phyloP scores from a whole-genome alignment of 1,140 invertebrate species.

The Holotrichia oblita region DNA sequence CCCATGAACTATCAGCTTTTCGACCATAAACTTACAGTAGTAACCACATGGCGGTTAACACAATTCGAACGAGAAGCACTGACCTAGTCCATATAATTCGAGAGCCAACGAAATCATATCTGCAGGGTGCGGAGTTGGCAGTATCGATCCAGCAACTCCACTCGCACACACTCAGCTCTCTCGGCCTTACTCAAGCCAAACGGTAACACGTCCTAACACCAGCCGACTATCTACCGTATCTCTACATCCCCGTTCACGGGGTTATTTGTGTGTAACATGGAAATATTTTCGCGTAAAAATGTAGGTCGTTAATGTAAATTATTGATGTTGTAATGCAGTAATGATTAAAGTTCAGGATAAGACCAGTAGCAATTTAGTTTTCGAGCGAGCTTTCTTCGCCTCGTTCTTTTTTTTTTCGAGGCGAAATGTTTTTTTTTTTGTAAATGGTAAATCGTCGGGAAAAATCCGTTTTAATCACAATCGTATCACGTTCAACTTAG shows the following conservation, averaged over 20 bases:
- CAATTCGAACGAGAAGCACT: not conserved
- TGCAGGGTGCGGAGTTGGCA: conserved; percentile 13
- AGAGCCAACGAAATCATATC: conserved; percentile 23
- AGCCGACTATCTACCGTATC: not conserved
- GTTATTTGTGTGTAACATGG: conserved; percentile 5
- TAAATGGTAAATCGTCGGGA: not conserved
- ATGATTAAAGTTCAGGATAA: conserved; percentile 15
- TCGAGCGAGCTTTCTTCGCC: not conserved
- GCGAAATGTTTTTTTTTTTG: not conserved
- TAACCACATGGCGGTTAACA: not conserved
- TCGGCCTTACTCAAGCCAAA: not conserved
- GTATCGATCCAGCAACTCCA: conserved; percentile 11
- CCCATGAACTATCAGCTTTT: no score
- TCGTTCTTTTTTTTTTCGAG: not conserved
- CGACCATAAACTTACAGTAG: no score
- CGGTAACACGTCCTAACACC: conserved; percentile 29
- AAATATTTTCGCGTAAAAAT: conserved; percentile 21
- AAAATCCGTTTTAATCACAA: not conserved
- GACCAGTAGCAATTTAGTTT: not conserved
- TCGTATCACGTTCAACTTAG: not conserved
- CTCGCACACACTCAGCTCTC: not conserved
- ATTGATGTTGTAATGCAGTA: conserved; percentile 27
- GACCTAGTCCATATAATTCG: not conserved
- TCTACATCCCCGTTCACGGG: not conserved
- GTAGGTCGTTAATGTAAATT: conserved; percentile 13